Conservation (phyloP, 2,113 vertebrate species). For the Tricholaema leucomelas region DNA sequence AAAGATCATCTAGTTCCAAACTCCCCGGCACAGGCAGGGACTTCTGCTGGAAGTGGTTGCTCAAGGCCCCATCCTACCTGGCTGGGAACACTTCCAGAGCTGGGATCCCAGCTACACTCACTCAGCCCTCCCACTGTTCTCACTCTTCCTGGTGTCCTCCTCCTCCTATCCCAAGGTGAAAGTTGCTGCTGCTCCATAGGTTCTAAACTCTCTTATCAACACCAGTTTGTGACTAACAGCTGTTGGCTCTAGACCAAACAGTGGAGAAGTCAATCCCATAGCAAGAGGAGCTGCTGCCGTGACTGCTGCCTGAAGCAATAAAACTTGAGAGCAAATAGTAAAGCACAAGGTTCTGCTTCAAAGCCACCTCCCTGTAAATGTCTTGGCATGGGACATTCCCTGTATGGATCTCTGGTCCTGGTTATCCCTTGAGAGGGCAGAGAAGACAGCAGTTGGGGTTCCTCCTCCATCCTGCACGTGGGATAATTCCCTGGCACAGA, state of each 20-base stretch:
- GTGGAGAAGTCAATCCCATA: not conserved
- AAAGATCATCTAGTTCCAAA: too few species aligned
- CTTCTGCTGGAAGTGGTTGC: too few species aligned
- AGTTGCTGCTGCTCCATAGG: not conserved
- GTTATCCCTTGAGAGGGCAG: not conserved
- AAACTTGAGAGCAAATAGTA: not conserved
- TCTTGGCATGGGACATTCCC: not conserved
- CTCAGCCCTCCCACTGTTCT: not conserved
- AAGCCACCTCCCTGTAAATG: not conserved
- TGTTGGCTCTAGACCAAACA: constrained; percentile 4
- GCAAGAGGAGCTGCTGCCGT: not conserved
- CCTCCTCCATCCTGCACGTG: not conserved
- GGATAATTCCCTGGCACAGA: not conserved
- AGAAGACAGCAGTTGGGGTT: not conserved
- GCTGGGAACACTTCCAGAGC: too few species aligned
- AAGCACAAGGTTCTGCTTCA: not conserved
- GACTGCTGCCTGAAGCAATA: not conserved
- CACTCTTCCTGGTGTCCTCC: not conserved
- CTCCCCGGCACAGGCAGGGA: too few species aligned
- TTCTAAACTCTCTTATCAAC: not conserved
- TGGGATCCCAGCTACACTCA: not conserved
- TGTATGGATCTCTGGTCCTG: not conserved
- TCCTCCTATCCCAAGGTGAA: not conserved
- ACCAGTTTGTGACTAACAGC: not conserved
- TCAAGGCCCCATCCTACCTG: too few species aligned